Conservation (phyloP, 2,113 vertebrate genomes). For the Leptocoma aspasia region DNA sequence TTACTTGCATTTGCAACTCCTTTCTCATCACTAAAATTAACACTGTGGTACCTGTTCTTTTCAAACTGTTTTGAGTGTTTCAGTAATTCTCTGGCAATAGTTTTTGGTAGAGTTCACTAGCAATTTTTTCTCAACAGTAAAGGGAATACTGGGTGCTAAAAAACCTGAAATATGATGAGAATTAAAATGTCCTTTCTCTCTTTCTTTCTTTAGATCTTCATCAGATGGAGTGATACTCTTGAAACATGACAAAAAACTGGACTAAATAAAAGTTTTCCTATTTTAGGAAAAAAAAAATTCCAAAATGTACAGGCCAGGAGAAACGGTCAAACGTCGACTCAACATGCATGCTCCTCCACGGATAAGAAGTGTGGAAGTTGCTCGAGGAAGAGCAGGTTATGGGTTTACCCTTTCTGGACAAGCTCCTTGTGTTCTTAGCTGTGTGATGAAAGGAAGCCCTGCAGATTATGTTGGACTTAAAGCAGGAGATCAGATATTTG, state of each 20-base stretch:
- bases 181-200: not conserved
- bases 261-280: not conserved
- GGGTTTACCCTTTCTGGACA: constrained; percentile 94
- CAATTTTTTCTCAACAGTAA: not conserved
- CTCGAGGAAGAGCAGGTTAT: constrained; percentile 89
- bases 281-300: not conserved
- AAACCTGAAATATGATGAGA: not conserved
- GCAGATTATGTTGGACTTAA: constrained; percentile 90
- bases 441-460: constrained; percentile 91
- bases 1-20: not conserved
- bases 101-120: not conserved
- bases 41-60: not conserved
- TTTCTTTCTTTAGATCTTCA: constrained; percentile 39
- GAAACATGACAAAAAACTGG: not conserved
- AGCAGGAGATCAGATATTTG: constrained; percentile 89
- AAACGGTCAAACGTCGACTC: constrained; percentile 73
- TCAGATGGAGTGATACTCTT: not conserved
- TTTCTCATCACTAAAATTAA: not conserved
- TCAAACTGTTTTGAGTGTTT: not conserved
- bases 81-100: not conserved
- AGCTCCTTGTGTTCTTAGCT: constrained; percentile 89
- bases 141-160: not conserved
- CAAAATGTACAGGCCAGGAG: constrained; percentile 83
- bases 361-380: constrained; percentile 87
- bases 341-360: constrained; percentile 70